Evolutionary conservation across 30 jellyfish, hydroid and myxozoan genomes (phyloP).

Genomic region (Clytia hemisphaerica): DNA sequence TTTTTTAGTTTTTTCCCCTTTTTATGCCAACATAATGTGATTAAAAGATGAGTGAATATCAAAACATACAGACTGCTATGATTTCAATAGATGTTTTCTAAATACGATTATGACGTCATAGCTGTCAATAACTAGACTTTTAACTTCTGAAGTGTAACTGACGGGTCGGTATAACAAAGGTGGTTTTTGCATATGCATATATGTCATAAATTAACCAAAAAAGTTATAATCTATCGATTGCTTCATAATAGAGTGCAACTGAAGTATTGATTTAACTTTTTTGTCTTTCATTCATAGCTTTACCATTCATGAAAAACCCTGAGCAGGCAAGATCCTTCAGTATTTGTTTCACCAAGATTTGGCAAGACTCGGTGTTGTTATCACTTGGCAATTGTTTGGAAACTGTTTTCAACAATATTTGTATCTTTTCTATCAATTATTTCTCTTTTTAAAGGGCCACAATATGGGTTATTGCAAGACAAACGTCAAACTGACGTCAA

Average conservation of each 20-base stretch:
- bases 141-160: no score
- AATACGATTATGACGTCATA: no score
- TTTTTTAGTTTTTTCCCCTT: neutral
- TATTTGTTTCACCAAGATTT: conserved; percentile 74
- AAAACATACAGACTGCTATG: no score
- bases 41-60: neutral
- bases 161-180: no score
- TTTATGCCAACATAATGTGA: neutral
- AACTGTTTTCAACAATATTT: conserved; percentile 66
- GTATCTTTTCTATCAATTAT: conserved; percentile 44
- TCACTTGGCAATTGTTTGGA: conserved; percentile 80
- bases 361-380: conserved; percentile 90
- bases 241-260: no score
- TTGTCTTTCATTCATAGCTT: conserved; percentile 41
- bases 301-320: conserved; percentile 76
- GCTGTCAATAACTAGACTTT: no score
- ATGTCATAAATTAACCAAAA: no score
- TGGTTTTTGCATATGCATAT: no score
- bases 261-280: neutral
- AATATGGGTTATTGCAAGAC: neutral
- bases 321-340: conserved; percentile 76
- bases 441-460: neutral
- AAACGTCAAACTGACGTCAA: no score
- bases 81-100: neutral
- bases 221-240: no score